phyloP scores from a whole-genome alignment of 30 jellyfish, hydroid and myxozoan genomes.

The Hydra vulgaris region DNA sequence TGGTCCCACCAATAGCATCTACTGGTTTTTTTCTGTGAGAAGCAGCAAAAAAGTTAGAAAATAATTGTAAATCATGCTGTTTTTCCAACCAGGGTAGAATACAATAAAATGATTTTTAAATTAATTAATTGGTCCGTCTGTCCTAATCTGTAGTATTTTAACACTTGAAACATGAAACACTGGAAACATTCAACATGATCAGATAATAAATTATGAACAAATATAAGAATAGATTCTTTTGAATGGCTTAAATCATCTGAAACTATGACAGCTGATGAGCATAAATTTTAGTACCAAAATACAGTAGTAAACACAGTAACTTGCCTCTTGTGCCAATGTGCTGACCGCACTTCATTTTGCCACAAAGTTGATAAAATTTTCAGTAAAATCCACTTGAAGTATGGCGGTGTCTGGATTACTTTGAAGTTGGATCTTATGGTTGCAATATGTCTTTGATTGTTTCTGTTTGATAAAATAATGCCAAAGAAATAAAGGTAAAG shows the following conservation, averaged over 20 bases:
- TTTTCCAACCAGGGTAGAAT: conserved; percentile 2
- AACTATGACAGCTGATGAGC: too few species aligned
- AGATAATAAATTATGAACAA: neutral
- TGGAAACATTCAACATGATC: neutral
- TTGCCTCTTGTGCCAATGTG: too few species aligned
- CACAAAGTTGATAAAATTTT: too few species aligned
- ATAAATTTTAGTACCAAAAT: too few species aligned
- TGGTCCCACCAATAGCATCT: conserved; percentile 9
- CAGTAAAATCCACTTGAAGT: neutral
- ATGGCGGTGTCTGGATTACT: conserved; percentile 5
- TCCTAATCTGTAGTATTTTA: neutral
- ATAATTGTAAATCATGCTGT: neutral
- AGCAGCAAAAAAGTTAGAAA: neutral
- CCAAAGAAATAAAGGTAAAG: neutral
- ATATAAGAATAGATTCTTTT: too few species aligned
- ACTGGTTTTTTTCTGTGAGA: conserved; percentile 2
- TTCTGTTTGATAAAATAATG: conserved; percentile 6
- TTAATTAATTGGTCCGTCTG: neutral
- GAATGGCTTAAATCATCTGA: too few species aligned
- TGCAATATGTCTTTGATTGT: neutral
- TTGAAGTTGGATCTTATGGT: neutral
- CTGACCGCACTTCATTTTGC: too few species aligned
- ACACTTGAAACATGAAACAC: too few species aligned
- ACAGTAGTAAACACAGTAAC: too few species aligned
- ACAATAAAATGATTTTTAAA: neutral